phyloP scores from a whole-genome alignment of 2,113 vertebrate species.

The Odontophorus gujanensis region DNA sequence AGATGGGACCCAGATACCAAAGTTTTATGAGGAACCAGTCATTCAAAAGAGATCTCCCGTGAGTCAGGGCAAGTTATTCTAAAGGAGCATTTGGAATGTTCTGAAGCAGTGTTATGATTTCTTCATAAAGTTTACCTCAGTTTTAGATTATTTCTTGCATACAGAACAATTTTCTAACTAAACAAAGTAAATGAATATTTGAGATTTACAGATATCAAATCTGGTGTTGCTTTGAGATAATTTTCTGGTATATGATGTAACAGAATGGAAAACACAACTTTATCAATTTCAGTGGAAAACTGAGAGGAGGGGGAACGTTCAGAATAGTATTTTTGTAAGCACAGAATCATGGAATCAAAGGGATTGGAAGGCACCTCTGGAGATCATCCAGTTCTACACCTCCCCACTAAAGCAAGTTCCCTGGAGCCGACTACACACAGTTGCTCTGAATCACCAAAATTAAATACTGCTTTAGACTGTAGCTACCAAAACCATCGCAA shows the following conservation, averaged over 20 bases:
- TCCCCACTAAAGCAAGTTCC: too few species aligned
- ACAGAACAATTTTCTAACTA: slow-evolving; percentile 6
- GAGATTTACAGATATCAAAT: neutral
- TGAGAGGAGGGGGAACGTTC: neutral
- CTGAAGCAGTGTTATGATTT: slow-evolving; percentile 24
- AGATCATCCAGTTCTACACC: neutral
- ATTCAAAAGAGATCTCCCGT: neutral
- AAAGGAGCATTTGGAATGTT: slow-evolving; percentile 11
- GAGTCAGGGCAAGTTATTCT: slow-evolving; percentile 27
- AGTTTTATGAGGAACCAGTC: slow-evolving; percentile 8
- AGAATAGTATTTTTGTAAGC: neutral
- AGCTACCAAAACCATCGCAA: neutral
- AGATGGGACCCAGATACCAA: neutral
- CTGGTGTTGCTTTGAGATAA: neutral
- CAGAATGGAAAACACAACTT: neutral
- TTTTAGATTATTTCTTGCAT: slow-evolving; percentile 23
- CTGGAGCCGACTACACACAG: neutral
- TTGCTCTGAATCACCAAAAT: neutral
- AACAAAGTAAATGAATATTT: slow-evolving; percentile 13
- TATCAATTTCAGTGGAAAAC: neutral
- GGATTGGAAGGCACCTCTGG: neutral
- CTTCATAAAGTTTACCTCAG: slow-evolving; percentile 32
- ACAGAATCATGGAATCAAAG: neutral
- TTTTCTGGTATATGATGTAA: neutral
- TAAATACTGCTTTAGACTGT: neutral